Evolutionary conservation across 2,113 vertebrate species (phyloP), one percentile per base, ranked within the genome.

Genomic region (Chauna torquata): DNA sequence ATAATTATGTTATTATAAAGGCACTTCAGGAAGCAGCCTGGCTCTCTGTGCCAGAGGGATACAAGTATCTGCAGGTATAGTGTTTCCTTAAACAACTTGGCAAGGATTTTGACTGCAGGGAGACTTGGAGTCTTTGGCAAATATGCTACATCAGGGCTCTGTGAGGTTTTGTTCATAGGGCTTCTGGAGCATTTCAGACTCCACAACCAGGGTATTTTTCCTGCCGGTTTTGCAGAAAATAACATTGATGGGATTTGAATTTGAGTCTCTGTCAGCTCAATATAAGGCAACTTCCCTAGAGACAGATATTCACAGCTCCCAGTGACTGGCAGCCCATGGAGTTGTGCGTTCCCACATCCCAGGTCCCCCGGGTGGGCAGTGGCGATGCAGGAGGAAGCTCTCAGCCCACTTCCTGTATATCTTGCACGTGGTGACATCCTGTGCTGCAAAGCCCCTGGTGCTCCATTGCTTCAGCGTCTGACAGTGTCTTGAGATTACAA

Each of bases 111-210:
- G 68, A 16, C 76, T 75, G 23, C 42, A 83, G 30, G 27, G n/a
- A 68, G 58, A 13, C 50, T 87, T 81, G n/a, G 22, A 71, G 45
- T 76, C 58, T 68, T 71, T 72, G 38, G 19, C 36, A 59, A 69
- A 44, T 32, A 82, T 69, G 52, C 80, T 79, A 45, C 81, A 55
- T 89, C 55, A 88, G 92, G 50, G 34, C 32, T 95, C 22, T 1
- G 2, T 79, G 50, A 38, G 47, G 5, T 82, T 97, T 94, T 64
- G 49, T 92, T 96, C 75, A 42, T 36, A 42, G 65, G 16, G 57
- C 66, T 94, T 91, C 40, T 82, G 44, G 27, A 94, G n/a, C 40
- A 64, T 93, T 96, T 96, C 36, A 86, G 49, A 64, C 77, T 95
- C 74, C 42, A 52, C 86, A 70, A 7, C 20, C 6, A 38, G 38